Evolutionary conservation across 2,113 vertebrate species (phyloP), one percentile per base, ranked within the genome.

Genomic region (Crotalus viridis): DNA sequence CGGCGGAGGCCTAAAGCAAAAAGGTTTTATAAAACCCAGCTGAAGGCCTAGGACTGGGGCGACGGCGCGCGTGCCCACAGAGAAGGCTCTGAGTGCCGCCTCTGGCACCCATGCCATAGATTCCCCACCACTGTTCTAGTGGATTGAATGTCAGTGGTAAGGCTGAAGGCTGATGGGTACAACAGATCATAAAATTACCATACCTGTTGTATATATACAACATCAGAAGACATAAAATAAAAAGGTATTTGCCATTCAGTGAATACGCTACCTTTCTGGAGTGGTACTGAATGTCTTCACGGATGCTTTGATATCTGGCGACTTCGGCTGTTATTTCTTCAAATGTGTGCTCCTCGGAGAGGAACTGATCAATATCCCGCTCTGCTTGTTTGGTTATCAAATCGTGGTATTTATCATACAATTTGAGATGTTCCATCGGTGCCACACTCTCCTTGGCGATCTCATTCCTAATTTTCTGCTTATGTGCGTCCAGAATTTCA

Each of bases 371-470:
- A 22, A 97, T 94, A n/a, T 98, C 98, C 81, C 95, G 92, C 88
- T 98, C 98, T 1, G 98, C 98, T 96, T 98, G 97, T 91, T 88
- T 98, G 93, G 95, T 98, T 69, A 99, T 95, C 94, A 99, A 95
- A 9, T 97, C 91, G 0, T 96, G 91, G 46, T 99, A 99, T 90
- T 98, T 98, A 95, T 99, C 98, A 57, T 98, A 99, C 39, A 98
- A 92, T 22, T 91, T 97, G 81, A 98, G 87, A 64, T 98, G 98
- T 69, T 98, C 97, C 0, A 1, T 95, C 6, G 98, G 98, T 69
- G 96, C 97, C 21, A 94, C 7, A 0, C 98, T 98, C 96, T 98
- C 98, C 85, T 92, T 96, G 85, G 64, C 56, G 61, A 99, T 96
- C 94, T 98, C 97, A 52, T 96, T 95, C 90, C 54, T 97, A 28